Evolutionary conservation across 2,888 invertebrate species (phyloP).

Genomic region (Agrilus mali): DNA sequence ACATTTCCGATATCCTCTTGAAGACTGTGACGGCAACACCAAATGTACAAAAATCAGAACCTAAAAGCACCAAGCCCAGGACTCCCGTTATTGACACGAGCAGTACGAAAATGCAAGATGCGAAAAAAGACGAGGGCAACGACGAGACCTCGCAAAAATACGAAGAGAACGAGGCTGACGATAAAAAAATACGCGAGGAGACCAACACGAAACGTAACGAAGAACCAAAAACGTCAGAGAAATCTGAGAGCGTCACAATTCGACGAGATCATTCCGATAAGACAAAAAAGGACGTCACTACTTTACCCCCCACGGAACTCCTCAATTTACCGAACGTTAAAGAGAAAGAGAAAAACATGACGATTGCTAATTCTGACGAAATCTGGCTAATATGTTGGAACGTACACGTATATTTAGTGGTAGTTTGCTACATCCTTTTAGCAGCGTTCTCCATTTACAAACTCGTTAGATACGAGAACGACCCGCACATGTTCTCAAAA

Average conservation of each 20-base stretch:
- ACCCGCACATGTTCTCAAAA: conserved; percentile 74
- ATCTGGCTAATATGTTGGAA: conserved; percentile 85
- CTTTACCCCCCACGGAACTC: conserved; percentile 34
- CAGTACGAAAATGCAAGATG: conserved; percentile 19
- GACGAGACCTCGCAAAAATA: conserved; percentile 3
- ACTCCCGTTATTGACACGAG: conserved; percentile 19
- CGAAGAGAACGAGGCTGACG: conserved; percentile 14
- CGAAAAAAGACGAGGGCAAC: conserved; percentile 2
- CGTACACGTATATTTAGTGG: conserved; percentile 78
- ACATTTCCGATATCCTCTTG: conserved; percentile 64
- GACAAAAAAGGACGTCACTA: conserved; percentile 14
- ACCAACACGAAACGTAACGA: conserved; percentile 7
- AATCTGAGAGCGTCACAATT: conserved; percentile 28
- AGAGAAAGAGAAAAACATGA: conserved; percentile 24
- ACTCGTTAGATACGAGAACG: conserved; percentile 73
- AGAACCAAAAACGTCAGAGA: conserved; percentile 11
- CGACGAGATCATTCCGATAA: conserved; percentile 22
- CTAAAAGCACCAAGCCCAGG: conserved; percentile 22
- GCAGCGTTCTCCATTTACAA: conserved; percentile 78
- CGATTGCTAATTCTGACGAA: conserved; percentile 29
- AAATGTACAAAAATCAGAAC: conserved; percentile 19
- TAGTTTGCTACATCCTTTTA: conserved; percentile 70
- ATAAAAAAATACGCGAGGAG: conserved; percentile 17
- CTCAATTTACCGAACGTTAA: conserved; percentile 49
- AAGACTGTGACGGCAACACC: conserved; percentile 51